Conservation (phyloP, 2,888 invertebrate species). For the Meloe dianella region DNA sequence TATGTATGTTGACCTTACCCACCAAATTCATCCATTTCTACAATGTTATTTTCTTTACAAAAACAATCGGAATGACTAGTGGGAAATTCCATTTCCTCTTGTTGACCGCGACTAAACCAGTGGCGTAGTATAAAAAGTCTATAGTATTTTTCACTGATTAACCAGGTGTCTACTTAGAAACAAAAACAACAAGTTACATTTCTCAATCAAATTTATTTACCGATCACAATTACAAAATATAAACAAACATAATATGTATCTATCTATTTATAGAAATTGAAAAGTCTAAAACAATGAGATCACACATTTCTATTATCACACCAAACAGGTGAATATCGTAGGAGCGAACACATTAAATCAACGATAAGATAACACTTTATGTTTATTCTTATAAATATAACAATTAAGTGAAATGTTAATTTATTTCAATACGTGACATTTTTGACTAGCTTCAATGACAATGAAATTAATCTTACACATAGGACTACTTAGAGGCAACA, state of each 20-base stretch:
- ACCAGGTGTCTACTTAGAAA: neutral
- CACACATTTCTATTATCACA: neutral
- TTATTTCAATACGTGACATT: neutral
- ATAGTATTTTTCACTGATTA: neutral
- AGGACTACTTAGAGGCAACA: too few relatives aligned
- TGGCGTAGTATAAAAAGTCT: neutral
- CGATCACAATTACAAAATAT: neutral
- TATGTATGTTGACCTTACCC: neutral
- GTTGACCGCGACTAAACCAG: neutral
- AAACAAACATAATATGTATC: too few relatives aligned
- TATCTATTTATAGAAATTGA: neutral
- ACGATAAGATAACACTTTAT: neutral
- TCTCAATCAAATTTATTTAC: neutral
- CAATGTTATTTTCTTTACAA: neutral
- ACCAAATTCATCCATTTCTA: neutral
- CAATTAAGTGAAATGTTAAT: neutral
- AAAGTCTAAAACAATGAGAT: conserved; percentile 7
- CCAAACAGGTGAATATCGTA: neutral
- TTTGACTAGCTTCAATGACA: neutral
- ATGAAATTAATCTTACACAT: too few relatives aligned
- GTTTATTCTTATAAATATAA: neutral
- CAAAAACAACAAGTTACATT: neutral
- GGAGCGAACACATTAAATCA: neutral
- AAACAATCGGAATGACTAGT: neutral
- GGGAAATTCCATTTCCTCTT: conserved; percentile 2